These are phyloP conservation scores for Oncorhynchus gorbuscha DNA, from an alignment of 2,113 vertebrate genomes.

Conservation along the genomic window DNA sequence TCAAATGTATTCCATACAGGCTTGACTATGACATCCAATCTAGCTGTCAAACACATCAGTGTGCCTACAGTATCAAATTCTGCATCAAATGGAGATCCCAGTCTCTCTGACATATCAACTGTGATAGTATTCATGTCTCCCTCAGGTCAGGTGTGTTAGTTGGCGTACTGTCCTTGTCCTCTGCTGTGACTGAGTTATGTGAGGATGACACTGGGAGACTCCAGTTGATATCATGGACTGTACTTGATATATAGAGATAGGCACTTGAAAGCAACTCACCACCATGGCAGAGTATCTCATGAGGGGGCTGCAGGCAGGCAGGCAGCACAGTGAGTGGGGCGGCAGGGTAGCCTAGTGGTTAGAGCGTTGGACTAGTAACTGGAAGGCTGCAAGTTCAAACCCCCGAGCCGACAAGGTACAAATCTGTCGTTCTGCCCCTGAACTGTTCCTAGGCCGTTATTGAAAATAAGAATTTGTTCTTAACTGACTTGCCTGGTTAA, in stretches of 20 bases:
- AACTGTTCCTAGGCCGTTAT: no score
- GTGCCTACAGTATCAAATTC: no score
- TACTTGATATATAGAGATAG: slow-evolving; percentile 33
- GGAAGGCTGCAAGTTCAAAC: no score
- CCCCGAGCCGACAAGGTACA: no score
- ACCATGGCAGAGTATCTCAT: slow-evolving; percentile 35
- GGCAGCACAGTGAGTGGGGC: not conserved
- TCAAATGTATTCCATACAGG: slow-evolving; percentile 41
- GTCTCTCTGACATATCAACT: not conserved
- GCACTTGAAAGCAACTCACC: slow-evolving; percentile 35
- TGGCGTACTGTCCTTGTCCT: not conserved
- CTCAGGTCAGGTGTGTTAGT: slow-evolving; percentile 11
- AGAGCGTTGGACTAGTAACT: no score
- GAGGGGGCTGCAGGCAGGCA: slow-evolving; percentile 26
- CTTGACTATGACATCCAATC: slow-evolving; percentile 39
- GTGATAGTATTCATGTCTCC: not conserved
- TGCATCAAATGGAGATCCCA: not conserved
- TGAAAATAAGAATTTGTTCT: no score
- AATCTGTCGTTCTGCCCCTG: no score
- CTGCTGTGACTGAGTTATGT: slow-evolving; percentile 15
- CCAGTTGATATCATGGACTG: slow-evolving; percentile 16
- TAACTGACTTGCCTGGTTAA: no score
- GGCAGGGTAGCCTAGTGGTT: no score
- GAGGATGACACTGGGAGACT: slow-evolving; percentile 36
- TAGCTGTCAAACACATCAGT: slow-evolving; percentile 16